These are phyloP conservation scores for Hanleya hanleyi DNA, from an alignment of 2,888 invertebrate genomes.

Conservation along the genomic window DNA sequence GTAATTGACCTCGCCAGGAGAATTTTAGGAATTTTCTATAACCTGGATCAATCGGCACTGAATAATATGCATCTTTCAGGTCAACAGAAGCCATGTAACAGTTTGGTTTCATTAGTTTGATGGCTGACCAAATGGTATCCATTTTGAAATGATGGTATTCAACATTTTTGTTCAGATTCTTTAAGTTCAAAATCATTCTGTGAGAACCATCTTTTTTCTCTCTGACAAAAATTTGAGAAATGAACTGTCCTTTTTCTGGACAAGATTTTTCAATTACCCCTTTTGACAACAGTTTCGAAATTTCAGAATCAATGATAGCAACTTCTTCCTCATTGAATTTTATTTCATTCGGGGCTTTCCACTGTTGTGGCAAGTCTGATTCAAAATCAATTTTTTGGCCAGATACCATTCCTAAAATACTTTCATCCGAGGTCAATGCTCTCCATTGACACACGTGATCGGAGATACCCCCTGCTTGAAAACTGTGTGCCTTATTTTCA, in stretches of 20 bases:
- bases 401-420: too few species aligned
- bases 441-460: too few species aligned
- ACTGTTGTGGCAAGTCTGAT: too few species aligned
- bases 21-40: conserved; percentile 19
- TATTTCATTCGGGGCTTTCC: background rate
- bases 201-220: background rate
- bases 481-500: too few species aligned
- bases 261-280: conserved; percentile 1
- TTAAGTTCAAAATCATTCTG: conserved; percentile 2
- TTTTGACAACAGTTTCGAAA: background rate
- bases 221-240: background rate
- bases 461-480: too few species aligned
- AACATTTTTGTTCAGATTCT: background rate
- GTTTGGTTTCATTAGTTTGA: background rate
- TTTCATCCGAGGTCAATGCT: too few species aligned
- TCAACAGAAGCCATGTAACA: conserved; percentile 5
- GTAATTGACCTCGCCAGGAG: background rate
- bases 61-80: background rate
- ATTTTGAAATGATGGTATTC: conserved; percentile 8
- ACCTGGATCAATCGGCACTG: background rate
- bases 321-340: too few species aligned
- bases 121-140: background rate
- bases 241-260: background rate
- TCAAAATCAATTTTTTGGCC: too few species aligned
- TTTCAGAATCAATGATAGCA: conserved; percentile 15